Evolutionary conservation across 2,797 vertebrate genomes (phyloP), one percentile per base, ranked within the genome.

Genomic region (Pseudomugil tenellus): DNA sequence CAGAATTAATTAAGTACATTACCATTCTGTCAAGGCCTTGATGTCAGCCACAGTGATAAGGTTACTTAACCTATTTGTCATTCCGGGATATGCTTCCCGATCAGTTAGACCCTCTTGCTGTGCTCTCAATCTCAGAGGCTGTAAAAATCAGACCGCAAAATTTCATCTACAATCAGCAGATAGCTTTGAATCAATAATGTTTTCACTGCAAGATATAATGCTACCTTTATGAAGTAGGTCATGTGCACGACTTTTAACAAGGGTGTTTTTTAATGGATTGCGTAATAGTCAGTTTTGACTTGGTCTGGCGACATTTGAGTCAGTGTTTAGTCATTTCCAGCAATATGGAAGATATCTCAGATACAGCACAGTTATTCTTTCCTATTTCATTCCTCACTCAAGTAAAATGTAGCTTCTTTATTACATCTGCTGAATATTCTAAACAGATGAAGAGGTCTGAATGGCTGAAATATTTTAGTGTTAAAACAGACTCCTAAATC

Each of bases 11-110:
- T 37, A 39, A 78, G 60, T 85, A 81, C 67, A 78, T 89, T 86
- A 79, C 74, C 63, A 86, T 89, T 89, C 76, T 77, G 61, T 65
- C 72, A 61, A 60, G 21, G 70, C 83, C 64, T 83, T 1, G 14
- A 58, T 86, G 72, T 90, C 65, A 86, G 54, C 67, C 17, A 32
- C 62, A 64, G 79, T 21, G 32, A 79, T 79, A 80, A 85, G 79
- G 87, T 88, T 84, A 87, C 76, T 76, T 59, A 25, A 67, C 64
- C 80, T 84, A 75, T 91, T 90, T 82, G 68, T 90, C 75, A 88
- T 87, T 88, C 49, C 60, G 74, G 32, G 43, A 65, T 69, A 60
- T 68, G 65, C 56, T 68, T 66, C 58, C 62, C 75, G 64, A 66
- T 70, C 31, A 49, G 77, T 77, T 76, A 75, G 76, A n/a, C 61